Conservation (phyloP, 2,113 vertebrate genomes). For the Tychaedon coryphoeus region DNA sequence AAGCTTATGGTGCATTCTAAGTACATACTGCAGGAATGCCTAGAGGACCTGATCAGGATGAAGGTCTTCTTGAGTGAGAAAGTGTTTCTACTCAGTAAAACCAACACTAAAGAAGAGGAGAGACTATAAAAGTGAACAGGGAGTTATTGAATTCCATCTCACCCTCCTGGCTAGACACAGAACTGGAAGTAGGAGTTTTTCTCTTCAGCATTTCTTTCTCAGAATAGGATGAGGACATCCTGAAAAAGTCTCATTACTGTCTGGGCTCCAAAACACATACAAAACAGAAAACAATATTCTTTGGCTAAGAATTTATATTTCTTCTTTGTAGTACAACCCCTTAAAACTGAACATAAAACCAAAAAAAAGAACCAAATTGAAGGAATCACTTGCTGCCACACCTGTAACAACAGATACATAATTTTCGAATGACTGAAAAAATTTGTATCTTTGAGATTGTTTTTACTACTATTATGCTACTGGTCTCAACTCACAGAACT, state of each 20-base stretch:
- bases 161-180: not conserved
- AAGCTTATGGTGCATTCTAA: not conserved
- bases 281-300: not conserved
- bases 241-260: not conserved
- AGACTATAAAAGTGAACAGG: not conserved
- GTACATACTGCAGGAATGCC: not conserved
- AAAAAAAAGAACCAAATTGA: not conserved
- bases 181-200: not conserved
- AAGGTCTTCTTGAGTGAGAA: not conserved
- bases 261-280: not conserved
- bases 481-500: not conserved
- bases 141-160: not conserved
- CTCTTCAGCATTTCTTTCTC: not conserved
- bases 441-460: rapidly evolving
- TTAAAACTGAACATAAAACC: not conserved
- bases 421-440: not conserved
- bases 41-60: not conserved
- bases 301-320: rapidly evolving
- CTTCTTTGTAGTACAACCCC: not conserved
- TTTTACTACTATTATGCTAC: not conserved
- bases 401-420: not conserved
- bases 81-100: not conserved
- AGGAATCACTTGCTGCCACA: not conserved
- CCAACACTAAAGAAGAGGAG: not conserved
- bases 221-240: not conserved